Percentiles rank a stretch among this genome's conserved stretches.
phyloP scores from a whole-genome alignment of 2,888 invertebrate species.

The Sinohyriopsis cumingii region DNA sequence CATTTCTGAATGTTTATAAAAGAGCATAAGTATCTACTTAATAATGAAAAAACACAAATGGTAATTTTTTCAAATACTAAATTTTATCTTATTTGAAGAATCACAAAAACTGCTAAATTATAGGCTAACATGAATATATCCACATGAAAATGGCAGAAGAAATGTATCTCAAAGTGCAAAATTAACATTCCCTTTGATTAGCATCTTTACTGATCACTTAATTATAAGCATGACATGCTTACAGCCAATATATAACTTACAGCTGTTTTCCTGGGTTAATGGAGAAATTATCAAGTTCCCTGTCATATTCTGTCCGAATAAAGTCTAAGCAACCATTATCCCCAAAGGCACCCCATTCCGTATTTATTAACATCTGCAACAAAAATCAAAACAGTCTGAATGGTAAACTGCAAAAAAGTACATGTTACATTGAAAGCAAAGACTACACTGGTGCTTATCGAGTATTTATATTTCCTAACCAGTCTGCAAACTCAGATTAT shows the following conservation, averaged over 20 bases:
- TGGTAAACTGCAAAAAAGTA: conserved; percentile 1
- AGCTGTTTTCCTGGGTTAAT: conserved; percentile 84
- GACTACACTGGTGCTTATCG: neutral
- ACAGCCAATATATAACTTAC: conserved; percentile 58
- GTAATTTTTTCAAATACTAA: too few relatives aligned
- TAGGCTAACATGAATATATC: too few relatives aligned
- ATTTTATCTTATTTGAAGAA: too few relatives aligned
- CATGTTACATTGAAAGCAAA: neutral
- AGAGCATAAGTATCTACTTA: too few relatives aligned
- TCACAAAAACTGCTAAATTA: too few relatives aligned
- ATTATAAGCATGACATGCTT: too few relatives aligned
- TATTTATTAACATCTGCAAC: conserved; percentile 87
- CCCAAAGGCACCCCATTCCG: conserved; percentile 98
- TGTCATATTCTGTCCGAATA: conserved; percentile 82
- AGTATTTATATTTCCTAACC: neutral
- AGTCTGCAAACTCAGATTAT: neutral
- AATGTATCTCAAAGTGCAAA: too few relatives aligned
- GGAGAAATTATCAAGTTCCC: conserved; percentile 86
- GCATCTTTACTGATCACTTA: too few relatives aligned
- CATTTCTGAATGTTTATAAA: too few relatives aligned
- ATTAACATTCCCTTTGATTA: too few relatives aligned
- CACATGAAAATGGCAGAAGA: too few relatives aligned
- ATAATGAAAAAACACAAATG: too few relatives aligned
- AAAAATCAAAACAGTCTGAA: neutral
- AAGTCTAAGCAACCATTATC: conserved; percentile 91